These are phyloP conservation scores for Calypte anna DNA, from an alignment of 2,113 vertebrate species.

Conservation along the genomic window DNA sequence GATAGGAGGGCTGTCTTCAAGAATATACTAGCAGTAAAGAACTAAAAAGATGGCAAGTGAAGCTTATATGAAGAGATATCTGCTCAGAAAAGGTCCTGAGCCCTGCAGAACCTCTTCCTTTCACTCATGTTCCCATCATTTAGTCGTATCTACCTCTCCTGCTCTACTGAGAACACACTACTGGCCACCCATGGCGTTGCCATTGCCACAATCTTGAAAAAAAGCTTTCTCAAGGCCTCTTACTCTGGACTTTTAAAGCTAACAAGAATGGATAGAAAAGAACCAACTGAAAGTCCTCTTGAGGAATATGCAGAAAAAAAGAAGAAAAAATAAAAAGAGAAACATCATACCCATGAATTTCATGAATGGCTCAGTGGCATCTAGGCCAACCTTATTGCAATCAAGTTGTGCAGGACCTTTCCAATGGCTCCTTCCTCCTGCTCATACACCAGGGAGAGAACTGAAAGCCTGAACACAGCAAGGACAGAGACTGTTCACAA, in stretches of 20 bases:
- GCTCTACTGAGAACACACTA: not conserved
- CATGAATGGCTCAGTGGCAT: not conserved
- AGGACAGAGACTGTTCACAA: fast-evolving
- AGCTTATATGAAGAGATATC: not conserved
- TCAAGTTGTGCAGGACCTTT: not conserved
- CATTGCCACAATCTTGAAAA: not conserved
- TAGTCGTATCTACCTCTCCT: not conserved
- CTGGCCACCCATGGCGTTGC: not conserved
- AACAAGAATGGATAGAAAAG: not conserved
- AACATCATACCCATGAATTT: fast-evolving
- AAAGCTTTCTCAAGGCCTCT: not conserved
- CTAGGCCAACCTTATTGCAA: not conserved
- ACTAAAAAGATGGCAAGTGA: not conserved
- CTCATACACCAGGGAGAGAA: not conserved
- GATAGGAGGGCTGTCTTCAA: not conserved
- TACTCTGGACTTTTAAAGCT: not conserved
- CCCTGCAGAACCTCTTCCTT: not conserved
- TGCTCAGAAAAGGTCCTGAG: not conserved
- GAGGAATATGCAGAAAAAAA: not conserved
- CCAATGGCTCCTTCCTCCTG: not conserved
- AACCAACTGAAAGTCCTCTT: not conserved
- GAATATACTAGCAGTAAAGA: not conserved
- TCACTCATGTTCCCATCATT: not conserved
- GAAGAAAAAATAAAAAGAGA: not conserved
- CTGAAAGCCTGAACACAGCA: not conserved